Evolutionary conservation across 2,888 invertebrate species (phyloP).

Genomic region (Piscicola geometra): DNA sequence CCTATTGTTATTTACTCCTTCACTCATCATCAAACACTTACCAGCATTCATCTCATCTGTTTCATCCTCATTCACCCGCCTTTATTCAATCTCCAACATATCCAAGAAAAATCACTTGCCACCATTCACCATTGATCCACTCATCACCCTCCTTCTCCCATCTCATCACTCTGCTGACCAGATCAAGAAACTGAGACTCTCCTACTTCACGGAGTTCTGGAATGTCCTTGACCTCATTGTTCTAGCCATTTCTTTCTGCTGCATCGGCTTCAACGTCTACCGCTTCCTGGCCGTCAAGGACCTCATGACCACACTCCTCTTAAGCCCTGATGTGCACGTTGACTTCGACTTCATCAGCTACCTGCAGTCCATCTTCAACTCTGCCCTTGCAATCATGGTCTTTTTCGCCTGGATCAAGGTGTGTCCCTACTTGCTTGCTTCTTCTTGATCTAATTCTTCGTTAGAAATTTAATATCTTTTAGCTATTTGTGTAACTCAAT

Average conservation of each 20-base stretch:
- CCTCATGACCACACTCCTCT: conserved; percentile 55
- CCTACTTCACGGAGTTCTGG: conserved; percentile 63
- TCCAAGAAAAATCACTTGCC: background rate
- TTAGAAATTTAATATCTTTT: background rate
- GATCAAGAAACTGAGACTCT: conserved; percentile 57
- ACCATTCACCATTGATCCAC: background rate
- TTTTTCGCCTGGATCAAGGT: conserved; percentile 70
- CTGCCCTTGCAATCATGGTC: conserved; percentile 64
- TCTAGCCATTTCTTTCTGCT: conserved; percentile 59
- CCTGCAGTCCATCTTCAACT: conserved; percentile 59
- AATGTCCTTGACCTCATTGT: conserved; percentile 65
- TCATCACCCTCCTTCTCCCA: background rate
- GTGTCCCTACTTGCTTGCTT: background rate
- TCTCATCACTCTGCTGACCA: conserved; percentile 40
- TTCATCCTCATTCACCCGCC: too few relatives aligned
- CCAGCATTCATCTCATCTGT: too few relatives aligned
- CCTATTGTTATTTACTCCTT: too few relatives aligned
- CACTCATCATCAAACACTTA: too few relatives aligned
- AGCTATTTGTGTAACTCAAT: too few relatives aligned
- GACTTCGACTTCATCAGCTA: conserved; percentile 64
- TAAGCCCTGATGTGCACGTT: conserved; percentile 57
- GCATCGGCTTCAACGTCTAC: conserved; percentile 59
- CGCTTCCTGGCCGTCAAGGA: conserved; percentile 55
- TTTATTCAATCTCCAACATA: too few relatives aligned
- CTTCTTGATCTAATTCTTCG: too few relatives aligned